Percentiles rank a stretch among this genome's conserved stretches.
Conservation (phyloP, 2,113 vertebrate genomes). For the Salvator merianae region DNA sequence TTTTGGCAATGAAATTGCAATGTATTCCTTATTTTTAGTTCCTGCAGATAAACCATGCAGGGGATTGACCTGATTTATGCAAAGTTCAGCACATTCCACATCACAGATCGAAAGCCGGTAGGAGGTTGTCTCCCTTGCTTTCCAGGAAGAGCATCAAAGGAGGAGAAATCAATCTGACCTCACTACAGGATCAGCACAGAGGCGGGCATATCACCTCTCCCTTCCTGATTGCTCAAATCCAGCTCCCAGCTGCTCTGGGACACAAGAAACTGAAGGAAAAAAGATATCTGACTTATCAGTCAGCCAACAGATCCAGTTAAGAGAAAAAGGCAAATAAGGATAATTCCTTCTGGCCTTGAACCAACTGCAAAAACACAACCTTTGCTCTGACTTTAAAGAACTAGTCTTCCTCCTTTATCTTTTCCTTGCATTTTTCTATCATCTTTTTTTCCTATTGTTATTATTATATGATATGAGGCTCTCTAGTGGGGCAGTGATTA, state of each 20-base stretch:
- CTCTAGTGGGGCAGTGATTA: too few relatives aligned
- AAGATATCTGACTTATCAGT: neutral
- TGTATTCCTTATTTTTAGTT: too few relatives aligned
- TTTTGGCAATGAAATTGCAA: too few relatives aligned
- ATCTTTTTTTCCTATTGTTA: too few relatives aligned
- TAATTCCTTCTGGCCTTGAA: too few relatives aligned
- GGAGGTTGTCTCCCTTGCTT: too few relatives aligned
- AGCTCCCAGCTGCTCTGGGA: neutral
- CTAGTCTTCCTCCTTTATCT: neutral
- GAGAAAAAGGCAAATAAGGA: too few relatives aligned
- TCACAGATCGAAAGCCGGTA: neutral
- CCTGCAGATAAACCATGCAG: too few relatives aligned
- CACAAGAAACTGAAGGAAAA: neutral
- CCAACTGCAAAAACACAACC: neutral
- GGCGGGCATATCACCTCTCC: neutral
- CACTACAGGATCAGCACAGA: neutral
- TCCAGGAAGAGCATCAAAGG: too few relatives aligned
- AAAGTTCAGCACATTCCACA: too few relatives aligned
- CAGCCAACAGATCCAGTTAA: neutral
- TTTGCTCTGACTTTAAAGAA: neutral
- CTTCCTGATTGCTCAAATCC: neutral
- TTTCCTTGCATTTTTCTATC: neutral
- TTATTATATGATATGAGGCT: too few relatives aligned
- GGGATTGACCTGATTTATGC: too few relatives aligned
- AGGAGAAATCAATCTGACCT: neutral